Percentiles rank a stretch among this genome's conserved stretches.
These are phyloP conservation scores for Machimus rusticus DNA, from an alignment of 2,888 invertebrate species.

Conservation along the genomic window DNA sequence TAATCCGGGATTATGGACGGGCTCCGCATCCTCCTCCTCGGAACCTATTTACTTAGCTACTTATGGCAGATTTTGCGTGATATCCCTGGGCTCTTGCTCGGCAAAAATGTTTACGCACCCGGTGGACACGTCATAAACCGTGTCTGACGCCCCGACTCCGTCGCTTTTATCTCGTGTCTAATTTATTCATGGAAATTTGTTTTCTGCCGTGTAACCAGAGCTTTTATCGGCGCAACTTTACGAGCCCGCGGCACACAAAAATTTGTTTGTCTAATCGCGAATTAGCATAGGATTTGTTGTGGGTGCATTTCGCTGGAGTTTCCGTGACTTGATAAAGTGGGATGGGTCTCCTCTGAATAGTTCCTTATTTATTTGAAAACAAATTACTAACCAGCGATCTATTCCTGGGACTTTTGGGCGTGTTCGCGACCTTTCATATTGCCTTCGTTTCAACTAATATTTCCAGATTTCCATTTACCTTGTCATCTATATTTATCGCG, in stretches of 20 bases:
- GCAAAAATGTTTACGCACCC: slow-evolving; percentile 28
- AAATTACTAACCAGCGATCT: background rate
- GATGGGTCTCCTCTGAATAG: background rate
- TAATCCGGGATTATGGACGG: slow-evolving; percentile 28
- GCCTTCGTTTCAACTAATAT: background rate
- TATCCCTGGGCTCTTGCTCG: background rate
- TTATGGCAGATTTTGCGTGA: slow-evolving; percentile 12
- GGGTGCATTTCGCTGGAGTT: background rate
- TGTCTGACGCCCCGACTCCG: background rate
- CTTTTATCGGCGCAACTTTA: slow-evolving; percentile 10
- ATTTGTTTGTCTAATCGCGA: slow-evolving; percentile 6
- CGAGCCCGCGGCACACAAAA: background rate
- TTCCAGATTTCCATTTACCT: background rate
- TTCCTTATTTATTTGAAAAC: background rate
- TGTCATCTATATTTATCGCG: background rate
- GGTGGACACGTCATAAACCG: slow-evolving; percentile 24
- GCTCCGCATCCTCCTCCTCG: background rate
- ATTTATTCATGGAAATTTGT: slow-evolving; percentile 27
- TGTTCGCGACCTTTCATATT: background rate
- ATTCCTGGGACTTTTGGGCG: background rate
- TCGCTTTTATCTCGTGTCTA: background rate
- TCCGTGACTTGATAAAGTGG: background rate
- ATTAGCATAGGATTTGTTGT: background rate
- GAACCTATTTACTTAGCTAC: background rate
- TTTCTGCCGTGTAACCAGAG: background rate